Percentiles rank a stretch among this genome's conserved stretches.
Evolutionary conservation across 2,888 invertebrate species (phyloP).

Genomic region (Trichopoda pennipes): DNA sequence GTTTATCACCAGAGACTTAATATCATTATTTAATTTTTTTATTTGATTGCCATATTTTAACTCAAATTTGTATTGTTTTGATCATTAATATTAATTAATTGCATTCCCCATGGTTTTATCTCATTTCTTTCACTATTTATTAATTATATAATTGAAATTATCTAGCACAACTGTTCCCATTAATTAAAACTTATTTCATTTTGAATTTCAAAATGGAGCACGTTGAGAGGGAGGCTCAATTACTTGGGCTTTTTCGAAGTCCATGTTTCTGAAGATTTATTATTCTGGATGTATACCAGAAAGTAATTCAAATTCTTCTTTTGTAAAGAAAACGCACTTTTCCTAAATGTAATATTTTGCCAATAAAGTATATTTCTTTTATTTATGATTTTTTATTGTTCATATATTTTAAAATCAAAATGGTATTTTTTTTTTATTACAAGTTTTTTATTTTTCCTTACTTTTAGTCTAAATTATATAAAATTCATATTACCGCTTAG

Average conservation of each 20-base stretch:
- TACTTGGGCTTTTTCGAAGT: no score
- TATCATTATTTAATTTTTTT: slow-evolving; percentile 1
- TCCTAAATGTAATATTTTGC: slow-evolving; percentile 33
- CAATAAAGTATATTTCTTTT: slow-evolving; percentile 45
- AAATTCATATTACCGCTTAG: slow-evolving; percentile 50
- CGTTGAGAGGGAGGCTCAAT: no score
- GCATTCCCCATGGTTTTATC: not conserved
- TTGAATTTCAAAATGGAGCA: not conserved
- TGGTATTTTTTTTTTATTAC: slow-evolving; percentile 41
- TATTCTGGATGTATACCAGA: no score
- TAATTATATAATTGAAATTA: slow-evolving; percentile 17
- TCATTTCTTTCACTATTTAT: not conserved
- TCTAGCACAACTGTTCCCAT: slow-evolving; percentile 5
- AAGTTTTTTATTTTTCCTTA: slow-evolving; percentile 3
- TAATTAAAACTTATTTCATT: not conserved
- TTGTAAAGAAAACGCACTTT: not conserved
- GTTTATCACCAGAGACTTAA: slow-evolving; percentile 38
- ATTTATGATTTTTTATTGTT: slow-evolving; percentile 36
- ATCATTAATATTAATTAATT: slow-evolving; percentile 4
- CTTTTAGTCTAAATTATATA: slow-evolving; percentile 38
- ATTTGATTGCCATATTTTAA: slow-evolving; percentile 55
- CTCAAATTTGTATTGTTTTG: slow-evolving; percentile 42
- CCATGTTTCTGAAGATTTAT: no score
- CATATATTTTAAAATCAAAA: slow-evolving; percentile 43
- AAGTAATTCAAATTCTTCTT: no score